Conservation (phyloP, 2,888 invertebrate species). For the Sussaba pulchella region DNA sequence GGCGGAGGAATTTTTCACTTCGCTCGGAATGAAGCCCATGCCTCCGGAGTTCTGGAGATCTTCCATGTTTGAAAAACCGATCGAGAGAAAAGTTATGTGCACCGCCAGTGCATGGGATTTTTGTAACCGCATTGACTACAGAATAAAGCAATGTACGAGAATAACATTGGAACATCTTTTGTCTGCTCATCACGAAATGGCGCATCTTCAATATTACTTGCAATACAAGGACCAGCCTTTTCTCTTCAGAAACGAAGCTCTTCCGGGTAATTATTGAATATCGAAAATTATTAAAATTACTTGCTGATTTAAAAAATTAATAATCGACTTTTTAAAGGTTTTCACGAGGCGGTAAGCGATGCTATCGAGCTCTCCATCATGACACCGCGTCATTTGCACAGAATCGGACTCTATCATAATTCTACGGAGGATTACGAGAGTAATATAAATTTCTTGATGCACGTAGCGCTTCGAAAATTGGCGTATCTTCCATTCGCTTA, state of each 20-base stretch:
- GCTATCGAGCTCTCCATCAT: slow-evolving; percentile 91
- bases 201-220: slow-evolving; percentile 92
- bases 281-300: background rate
- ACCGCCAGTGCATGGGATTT: slow-evolving; percentile 95
- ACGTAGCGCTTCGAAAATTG: slow-evolving; percentile 92
- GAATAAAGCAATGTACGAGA: slow-evolving; percentile 94
- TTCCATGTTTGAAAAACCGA: slow-evolving; percentile 91
- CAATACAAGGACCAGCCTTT: slow-evolving; percentile 91
- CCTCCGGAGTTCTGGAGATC: slow-evolving; percentile 94
- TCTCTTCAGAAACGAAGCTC: slow-evolving; percentile 92
- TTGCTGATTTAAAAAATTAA: no score
- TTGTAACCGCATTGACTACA: slow-evolving; percentile 92
- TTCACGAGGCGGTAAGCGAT: slow-evolving; percentile 94
- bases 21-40: slow-evolving; percentile 92
- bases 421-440: slow-evolving; percentile 88
- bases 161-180: slow-evolving; percentile 91
- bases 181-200: slow-evolving; percentile 93
- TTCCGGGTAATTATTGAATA: slow-evolving; percentile 88
- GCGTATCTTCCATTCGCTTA: slow-evolving; percentile 92
- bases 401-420: slow-evolving; percentile 90
- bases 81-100: slow-evolving; percentile 90
- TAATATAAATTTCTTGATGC: slow-evolving; percentile 92
- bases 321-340: no score
- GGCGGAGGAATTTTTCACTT: slow-evolving; percentile 93
- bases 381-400: slow-evolving; percentile 91